These are phyloP conservation scores for Dysmachus trigonus DNA, from an alignment of 2,888 invertebrate genomes.

Conservation along the genomic window DNA sequence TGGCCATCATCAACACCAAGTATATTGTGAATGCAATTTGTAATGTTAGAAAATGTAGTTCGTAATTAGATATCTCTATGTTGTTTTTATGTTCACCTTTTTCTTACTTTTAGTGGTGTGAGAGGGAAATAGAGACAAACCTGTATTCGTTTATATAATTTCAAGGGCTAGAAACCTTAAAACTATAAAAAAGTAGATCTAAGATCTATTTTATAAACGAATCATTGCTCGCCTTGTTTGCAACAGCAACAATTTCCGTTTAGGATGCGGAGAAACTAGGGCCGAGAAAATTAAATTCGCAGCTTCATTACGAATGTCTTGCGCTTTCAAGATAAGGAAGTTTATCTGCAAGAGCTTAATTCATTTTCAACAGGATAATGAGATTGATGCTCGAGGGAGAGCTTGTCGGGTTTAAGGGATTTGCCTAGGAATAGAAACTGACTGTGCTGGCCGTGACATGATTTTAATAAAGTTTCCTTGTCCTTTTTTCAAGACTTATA, in stretches of 20 bases:
- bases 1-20: too few species aligned
- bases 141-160: too few species aligned
- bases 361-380: background rate
- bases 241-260: background rate
- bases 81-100: too few species aligned
- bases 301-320: background rate
- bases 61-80: too few species aligned
- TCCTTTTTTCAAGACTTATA: background rate
- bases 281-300: background rate
- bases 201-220: too few species aligned
- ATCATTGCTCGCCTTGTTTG: too few species aligned
- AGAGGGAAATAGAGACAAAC: too few species aligned
- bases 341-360: background rate
- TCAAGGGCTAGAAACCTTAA: too few species aligned
- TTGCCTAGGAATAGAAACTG: background rate
- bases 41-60: too few species aligned
- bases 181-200: too few species aligned
- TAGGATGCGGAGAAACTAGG: background rate
- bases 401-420: background rate
- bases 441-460: background rate
- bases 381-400: background rate
- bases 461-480: background rate
- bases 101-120: too few species aligned
- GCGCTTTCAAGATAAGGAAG: background rate
- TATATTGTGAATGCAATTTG: too few species aligned